Conservation (phyloP, 2,888 invertebrate genomes). For the Lepas anatifera region DNA sequence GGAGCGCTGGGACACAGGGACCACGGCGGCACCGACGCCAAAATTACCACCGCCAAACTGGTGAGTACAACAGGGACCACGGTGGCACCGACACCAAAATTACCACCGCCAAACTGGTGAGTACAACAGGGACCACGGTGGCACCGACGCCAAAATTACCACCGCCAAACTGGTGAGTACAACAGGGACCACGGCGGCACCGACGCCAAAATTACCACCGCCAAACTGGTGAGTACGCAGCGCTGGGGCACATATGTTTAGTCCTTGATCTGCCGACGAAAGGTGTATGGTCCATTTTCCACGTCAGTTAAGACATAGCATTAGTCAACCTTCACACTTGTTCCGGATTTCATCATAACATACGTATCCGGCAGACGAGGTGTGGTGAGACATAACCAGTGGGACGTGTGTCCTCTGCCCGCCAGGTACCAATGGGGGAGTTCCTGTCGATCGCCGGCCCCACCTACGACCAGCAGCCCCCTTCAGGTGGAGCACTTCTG, state of each 20-base stretch:
- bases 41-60: constrained; percentile 42
- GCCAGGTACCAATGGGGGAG: constrained; percentile 31
- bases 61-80: constrained; percentile 45
- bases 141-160: constrained; percentile 54
- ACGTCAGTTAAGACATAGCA: too few relatives aligned
- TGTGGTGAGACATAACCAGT: too few relatives aligned
- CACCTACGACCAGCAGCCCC: constrained; percentile 49
- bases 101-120: constrained; percentile 36
- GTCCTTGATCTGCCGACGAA: too few relatives aligned
- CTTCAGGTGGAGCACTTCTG: constrained; percentile 63
- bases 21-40: constrained; percentile 57
- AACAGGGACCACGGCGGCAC: constrained; percentile 55
- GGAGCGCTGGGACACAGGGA: constrained; percentile 51
- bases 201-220: constrained; percentile 51
- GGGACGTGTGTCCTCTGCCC: not conserved
- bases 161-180: constrained; percentile 33
- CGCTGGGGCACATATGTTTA: too few relatives aligned
- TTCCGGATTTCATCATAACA: too few relatives aligned
- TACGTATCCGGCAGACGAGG: too few relatives aligned
- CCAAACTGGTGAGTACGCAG: constrained; percentile 31
- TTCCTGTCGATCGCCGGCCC: constrained; percentile 47
- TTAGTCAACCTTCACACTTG: too few relatives aligned
- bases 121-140: constrained; percentile 52
- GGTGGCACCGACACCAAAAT: constrained; percentile 59
- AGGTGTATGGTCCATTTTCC: too few relatives aligned